Evolutionary conservation across 1,140 invertebrate species (phyloP).

Genomic region (Diabrotica undecimpunctata): DNA sequence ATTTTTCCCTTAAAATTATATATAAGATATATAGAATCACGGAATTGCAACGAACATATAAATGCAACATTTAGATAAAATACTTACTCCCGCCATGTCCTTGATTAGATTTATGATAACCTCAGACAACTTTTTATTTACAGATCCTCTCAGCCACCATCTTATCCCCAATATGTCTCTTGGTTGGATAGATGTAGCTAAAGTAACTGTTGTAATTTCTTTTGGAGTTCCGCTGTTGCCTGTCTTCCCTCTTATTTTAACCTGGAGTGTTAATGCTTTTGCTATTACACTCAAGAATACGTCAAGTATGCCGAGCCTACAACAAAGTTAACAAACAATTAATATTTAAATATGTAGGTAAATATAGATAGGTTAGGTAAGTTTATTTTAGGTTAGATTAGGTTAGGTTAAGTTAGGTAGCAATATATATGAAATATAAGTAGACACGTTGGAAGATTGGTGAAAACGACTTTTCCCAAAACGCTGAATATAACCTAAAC

Average conservation of each 20-base stretch:
- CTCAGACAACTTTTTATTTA: slow-evolving; percentile 79
- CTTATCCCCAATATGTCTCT: slow-evolving; percentile 56
- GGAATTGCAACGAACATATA: not conserved
- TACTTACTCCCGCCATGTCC: slow-evolving; percentile 85
- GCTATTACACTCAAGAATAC: slow-evolving; percentile 84
- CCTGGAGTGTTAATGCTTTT: slow-evolving; percentile 81
- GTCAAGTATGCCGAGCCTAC: slow-evolving; percentile 68
- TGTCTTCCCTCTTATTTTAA: slow-evolving; percentile 69
- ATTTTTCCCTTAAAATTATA: slow-evolving; percentile 70
- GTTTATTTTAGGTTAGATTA: too few relatives aligned
- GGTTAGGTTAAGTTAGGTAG: too few relatives aligned
- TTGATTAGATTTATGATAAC: slow-evolving; percentile 83
- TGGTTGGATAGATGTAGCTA: slow-evolving; percentile 58
- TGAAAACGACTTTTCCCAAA: too few relatives aligned
- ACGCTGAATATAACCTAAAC: too few relatives aligned
- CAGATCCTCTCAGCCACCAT: slow-evolving; percentile 85
- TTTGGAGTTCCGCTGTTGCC: slow-evolving; percentile 55
- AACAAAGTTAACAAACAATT: slow-evolving; percentile 15
- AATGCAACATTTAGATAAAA: not conserved
- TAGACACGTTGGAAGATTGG: too few relatives aligned
- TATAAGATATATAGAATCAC: not conserved
- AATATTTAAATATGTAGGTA: not conserved
- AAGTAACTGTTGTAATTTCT: slow-evolving; percentile 58
- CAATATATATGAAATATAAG: too few relatives aligned
- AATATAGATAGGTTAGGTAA: too few relatives aligned